Evolutionary conservation across 2,888 invertebrate species (phyloP).

Genomic region (Apomyelois bistriatella): DNA sequence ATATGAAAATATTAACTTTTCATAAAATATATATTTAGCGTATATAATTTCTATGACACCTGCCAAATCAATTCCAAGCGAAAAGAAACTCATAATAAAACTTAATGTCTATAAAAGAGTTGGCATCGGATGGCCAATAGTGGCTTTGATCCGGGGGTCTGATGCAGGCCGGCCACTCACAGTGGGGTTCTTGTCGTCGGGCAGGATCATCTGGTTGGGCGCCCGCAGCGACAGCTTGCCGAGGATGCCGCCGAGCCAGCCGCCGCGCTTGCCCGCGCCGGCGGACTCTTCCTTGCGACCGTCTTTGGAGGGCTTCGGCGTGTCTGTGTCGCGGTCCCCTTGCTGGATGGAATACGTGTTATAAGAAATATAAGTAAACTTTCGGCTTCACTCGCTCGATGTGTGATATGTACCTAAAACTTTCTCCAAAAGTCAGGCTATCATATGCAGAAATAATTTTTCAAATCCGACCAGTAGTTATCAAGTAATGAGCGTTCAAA

Average conservation of each 20-base stretch:
- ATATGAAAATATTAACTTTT: no score
- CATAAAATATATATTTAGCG: no score
- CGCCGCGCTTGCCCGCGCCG: conserved; percentile 50
- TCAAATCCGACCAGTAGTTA: no score
- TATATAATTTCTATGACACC: no score
- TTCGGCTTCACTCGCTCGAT: no score
- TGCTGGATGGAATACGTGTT: conserved; percentile 24
- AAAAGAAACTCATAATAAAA: background rate
- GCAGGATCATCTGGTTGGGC: conserved; percentile 97
- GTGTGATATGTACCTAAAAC: no score
- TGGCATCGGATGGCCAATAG: conserved; percentile 22
- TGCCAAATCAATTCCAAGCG: no score
- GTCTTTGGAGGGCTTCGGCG: conserved; percentile 30
- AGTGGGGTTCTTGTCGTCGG: conserved; percentile 95
- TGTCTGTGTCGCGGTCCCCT: conserved; percentile 86
- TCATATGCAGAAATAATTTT: no score
- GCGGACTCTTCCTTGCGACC: conserved; percentile 14
- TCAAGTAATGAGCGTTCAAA: no score
- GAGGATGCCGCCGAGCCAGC: conserved; percentile 94
- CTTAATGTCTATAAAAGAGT: conserved; percentile 40
- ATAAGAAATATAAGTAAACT: background rate
- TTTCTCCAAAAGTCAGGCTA: no score
- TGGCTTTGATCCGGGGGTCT: background rate
- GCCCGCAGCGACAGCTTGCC: conserved; percentile 89
- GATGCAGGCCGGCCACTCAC: conserved; percentile 74